Evolutionary conservation across 2,888 invertebrate genomes (phyloP), one percentile per base, ranked within the genome.

Genomic region (Epistrophella euchroma): DNA sequence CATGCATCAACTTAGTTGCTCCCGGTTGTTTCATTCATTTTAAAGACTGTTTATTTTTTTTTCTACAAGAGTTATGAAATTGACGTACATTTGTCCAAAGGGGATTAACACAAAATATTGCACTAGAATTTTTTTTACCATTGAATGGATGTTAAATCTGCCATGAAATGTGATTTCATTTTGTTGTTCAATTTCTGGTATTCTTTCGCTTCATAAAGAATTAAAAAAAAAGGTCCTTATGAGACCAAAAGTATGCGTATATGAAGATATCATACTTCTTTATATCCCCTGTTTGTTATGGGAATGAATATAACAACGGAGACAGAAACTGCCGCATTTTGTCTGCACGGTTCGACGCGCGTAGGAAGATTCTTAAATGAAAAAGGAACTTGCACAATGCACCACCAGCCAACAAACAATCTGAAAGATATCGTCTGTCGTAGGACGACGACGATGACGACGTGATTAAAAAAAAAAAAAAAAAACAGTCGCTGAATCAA

Each of bases 251-350:
- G 17, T 56, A 28, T 7, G 1, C 7, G 0, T 32, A 19, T 37
- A 72, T 62, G 60, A 68, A 70, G 28, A 77, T 19, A 60, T 62
- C 19, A 50, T 70, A 60, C 52, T 40, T 17, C 5, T 25, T 52
- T 50, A n/a, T 43, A 40, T 22, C 60, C 70, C 37, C 40, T 11
- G 66, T 50, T 50, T 52, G 50, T 35, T 22, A 52, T 76, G 28
- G 40, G 17, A 50, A 37, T 13, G 10, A 17, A 35, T 15, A 37
- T 11, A 79, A 32, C 4, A 64, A 25, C 64, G 47, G 47, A 47
- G 32, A 13, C 58, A 35, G 56, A 45, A 17, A 40, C 22, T 37
- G 64, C 60, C 40, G 28, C 45, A 37, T 7, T 19, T 58, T 4
- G 1, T 1, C 13, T 32, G 6, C 11, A 35, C 37, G 13, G 5